A percentile compares a stretch with the other conserved stretches of the same genome.
Evolutionary conservation across 2,888 invertebrate genomes (phyloP).

Genomic region (Strigamia crassipes): DNA sequence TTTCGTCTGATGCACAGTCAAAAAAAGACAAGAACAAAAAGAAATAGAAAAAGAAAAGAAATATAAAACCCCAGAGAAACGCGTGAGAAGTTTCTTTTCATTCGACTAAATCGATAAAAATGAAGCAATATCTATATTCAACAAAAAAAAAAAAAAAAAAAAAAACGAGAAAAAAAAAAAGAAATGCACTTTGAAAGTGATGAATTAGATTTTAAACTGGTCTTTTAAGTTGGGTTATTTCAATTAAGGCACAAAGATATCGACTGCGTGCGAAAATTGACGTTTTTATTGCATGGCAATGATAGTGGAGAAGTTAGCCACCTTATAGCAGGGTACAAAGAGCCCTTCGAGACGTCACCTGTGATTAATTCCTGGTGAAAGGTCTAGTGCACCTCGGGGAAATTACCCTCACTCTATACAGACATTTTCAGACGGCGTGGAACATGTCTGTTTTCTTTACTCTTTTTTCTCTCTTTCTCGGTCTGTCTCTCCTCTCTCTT

Average conservation of each 20-base stretch:
- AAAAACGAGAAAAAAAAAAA: not conserved
- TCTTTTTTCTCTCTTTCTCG: not conserved
- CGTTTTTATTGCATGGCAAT: constrained; percentile 37
- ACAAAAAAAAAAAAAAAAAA: too few relatives aligned
- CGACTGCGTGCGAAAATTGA: constrained; percentile 10
- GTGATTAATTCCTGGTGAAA: constrained; percentile 34
- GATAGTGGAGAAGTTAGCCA: constrained; percentile 24
- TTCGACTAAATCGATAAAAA: not conserved
- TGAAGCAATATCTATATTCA: not conserved
- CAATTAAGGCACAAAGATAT: constrained; percentile 10
- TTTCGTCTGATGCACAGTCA: not conserved
- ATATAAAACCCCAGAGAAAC: not conserved
- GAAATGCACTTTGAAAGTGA: not conserved
- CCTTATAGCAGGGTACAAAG: constrained; percentile 28
- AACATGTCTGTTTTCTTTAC: constrained; percentile 31
- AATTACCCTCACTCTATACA: constrained; percentile 34
- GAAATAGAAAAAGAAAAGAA: constrained; percentile 3
- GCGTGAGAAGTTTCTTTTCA: constrained; percentile 4
- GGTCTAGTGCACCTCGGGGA: constrained; percentile 37
- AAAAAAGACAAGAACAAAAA: not conserved
- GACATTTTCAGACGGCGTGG: constrained; percentile 31
- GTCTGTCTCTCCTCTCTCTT: too few relatives aligned
- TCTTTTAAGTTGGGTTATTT: constrained; percentile 18
- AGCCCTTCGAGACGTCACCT: constrained; percentile 37
- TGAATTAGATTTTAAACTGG: constrained; percentile 34